phyloP scores from a whole-genome alignment of 2,113 vertebrate genomes.

The Calcarius ornatus region DNA sequence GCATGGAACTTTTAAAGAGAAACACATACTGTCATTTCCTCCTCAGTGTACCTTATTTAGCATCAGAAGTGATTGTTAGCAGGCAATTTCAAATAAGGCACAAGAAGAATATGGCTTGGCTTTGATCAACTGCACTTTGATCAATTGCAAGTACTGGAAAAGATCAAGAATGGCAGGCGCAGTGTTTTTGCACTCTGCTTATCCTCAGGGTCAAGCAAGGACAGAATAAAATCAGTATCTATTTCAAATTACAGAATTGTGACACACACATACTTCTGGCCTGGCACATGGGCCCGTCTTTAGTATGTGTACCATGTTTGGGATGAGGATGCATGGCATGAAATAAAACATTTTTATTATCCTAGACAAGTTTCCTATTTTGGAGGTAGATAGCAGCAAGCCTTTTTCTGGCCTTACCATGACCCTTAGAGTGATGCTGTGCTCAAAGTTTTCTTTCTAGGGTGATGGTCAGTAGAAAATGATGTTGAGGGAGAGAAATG shows the following conservation, averaged over 20 bases:
- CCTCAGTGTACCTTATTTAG: not conserved
- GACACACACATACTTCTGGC: not conserved
- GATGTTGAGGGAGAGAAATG: not conserved
- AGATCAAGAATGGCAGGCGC: not conserved
- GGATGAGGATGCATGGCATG: not conserved
- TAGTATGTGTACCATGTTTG: not conserved
- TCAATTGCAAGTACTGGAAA: not conserved
- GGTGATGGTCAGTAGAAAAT: not conserved
- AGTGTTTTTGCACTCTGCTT: not conserved
- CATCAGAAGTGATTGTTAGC: not conserved
- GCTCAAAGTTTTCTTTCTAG: not conserved
- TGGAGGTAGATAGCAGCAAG: not conserved
- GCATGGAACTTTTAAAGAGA: not conserved
- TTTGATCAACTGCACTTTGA: conserved; percentile 43
- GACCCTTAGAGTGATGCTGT: not conserved
- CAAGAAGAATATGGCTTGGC: not conserved
- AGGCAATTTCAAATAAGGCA: not conserved
- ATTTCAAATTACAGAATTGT: not conserved
- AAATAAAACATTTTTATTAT: not conserved
- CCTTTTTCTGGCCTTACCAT: not conserved
- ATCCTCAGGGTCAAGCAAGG: not conserved
- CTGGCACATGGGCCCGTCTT: not conserved
- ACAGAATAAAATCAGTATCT: not conserved
- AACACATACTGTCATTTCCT: not conserved
- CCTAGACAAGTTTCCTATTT: not conserved